Conservation (phyloP, 2,888 invertebrate genomes). For the Volucella bombylans region DNA sequence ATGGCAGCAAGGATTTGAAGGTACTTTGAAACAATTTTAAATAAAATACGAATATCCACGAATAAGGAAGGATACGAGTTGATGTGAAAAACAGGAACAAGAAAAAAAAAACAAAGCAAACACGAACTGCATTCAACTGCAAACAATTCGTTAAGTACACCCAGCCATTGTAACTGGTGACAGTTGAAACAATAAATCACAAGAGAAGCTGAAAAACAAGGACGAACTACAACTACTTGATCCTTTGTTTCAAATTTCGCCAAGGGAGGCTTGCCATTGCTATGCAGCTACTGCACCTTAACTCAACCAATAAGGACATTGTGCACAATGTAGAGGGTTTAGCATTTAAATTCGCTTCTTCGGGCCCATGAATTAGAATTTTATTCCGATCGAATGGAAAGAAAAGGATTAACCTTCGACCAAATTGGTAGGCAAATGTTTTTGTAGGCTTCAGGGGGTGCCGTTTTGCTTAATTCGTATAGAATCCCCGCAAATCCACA, state of each 20-base stretch:
- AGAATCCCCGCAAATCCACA: constrained; percentile 52
- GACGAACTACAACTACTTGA: constrained; percentile 58
- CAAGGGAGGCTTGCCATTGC: constrained; percentile 34
- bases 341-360: background rate
- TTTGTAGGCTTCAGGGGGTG: constrained; percentile 70
- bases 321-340: constrained; percentile 34
- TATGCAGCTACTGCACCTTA: background rate
- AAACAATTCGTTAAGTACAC: constrained; percentile 62
- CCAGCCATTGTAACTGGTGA: constrained; percentile 61
- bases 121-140: constrained; percentile 46
- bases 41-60: constrained; percentile 44
- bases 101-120: constrained; percentile 10
- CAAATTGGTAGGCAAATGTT: constrained; percentile 54
- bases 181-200: constrained; percentile 69
- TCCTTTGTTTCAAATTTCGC: constrained; percentile 68
- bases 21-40: constrained; percentile 35
- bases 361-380: constrained; percentile 60
- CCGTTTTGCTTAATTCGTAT: constrained; percentile 20
- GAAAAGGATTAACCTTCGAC: constrained; percentile 48
- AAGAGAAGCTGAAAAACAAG: constrained; percentile 31
- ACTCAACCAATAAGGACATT: constrained; percentile 61
- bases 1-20: constrained; percentile 26
- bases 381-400: constrained; percentile 64
- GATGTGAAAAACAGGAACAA: constrained; percentile 7
- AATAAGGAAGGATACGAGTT: constrained; percentile 24